Evolutionary conservation across 2,113 vertebrate genomes (phyloP).

Genomic region (Heterotilapia buettikoferi): DNA sequence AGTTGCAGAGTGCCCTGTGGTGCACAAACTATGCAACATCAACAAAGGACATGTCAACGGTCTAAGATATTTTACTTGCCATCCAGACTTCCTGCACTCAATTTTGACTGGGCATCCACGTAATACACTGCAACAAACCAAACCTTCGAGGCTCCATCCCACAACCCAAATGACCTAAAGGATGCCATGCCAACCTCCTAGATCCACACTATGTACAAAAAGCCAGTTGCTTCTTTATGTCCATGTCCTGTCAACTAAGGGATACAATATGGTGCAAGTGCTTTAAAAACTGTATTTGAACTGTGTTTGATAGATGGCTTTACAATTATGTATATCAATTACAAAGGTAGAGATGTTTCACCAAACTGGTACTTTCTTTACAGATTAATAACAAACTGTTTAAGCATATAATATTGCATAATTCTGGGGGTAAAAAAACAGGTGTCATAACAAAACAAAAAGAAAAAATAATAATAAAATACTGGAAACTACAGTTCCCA

Average conservation of each 20-base stretch:
- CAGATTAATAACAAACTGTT: slow-evolving; percentile 5
- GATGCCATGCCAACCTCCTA: not conserved
- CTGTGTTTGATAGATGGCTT: not conserved
- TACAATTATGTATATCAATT: not conserved
- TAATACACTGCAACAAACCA: not conserved
- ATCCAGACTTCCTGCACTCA: not conserved
- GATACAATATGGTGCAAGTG: not conserved
- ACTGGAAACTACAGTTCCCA: not conserved
- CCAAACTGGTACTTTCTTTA: not conserved
- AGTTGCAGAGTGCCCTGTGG: not conserved
- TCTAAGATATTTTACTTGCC: not conserved
- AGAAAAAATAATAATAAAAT: not conserved
- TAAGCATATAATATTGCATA: not conserved
- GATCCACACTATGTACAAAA: not conserved
- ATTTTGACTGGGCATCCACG: not conserved
- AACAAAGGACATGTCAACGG: not conserved
- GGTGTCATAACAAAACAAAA: not conserved
- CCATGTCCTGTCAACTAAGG: not conserved
- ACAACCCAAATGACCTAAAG: not conserved
- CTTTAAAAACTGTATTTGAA: not conserved
- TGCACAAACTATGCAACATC: not conserved
- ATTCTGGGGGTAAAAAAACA: not conserved
- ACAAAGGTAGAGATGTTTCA: not conserved
- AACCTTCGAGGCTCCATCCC: not conserved
- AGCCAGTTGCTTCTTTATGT: too few species aligned